Evolutionary conservation across 2,113 vertebrate genomes (phyloP), one percentile per base, ranked within the genome.

Genomic region (Callaeas wilsoni): DNA sequence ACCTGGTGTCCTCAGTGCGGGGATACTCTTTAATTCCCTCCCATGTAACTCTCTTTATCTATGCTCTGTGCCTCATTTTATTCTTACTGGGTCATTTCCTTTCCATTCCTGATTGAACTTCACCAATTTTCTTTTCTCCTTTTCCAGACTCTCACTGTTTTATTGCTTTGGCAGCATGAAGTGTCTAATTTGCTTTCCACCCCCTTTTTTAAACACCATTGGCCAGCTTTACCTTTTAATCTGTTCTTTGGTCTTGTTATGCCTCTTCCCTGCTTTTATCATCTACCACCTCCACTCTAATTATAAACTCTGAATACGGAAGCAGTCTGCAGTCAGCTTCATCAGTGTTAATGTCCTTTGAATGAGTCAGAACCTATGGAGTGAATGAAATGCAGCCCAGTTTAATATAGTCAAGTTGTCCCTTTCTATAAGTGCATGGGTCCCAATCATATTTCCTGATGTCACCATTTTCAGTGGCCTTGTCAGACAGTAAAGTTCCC

Each of bases 151-250:
- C 77, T 77, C 16, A 46, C 78, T 86, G 75, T 84, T 93, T 90
- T 93, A 90, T 94, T 84, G 52, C 73, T 94, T 81, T 94, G 94
- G 56, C 88, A 94, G 76, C 79, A 75, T 71, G 68, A 84, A 44
- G 32, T 49, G 19, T 57, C 79, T 95, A 69, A 94, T 96, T 92
- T 88, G 22, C 71, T 86, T 94, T 88, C 68, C 65, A 64, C 78
- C 56, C 18, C 26, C 26, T 70, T 76, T 87, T 74, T 82, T 74
- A 26, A 80, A 50, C 77, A 93, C 52, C n/a, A 30, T 81, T 81
- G 90, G 22, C 71, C 64, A 89, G n/a, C 69, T 90, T 90, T 93
- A 93, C 64, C 47, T 93, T 92, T 94, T 63, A 32, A n/a, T 88
- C 59, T 88, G 1, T 84, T 88, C 56, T 74, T 84, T 93, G 52